phyloP scores from a whole-genome alignment of 2,797 vertebrate genomes.

The Botia almorhae region DNA sequence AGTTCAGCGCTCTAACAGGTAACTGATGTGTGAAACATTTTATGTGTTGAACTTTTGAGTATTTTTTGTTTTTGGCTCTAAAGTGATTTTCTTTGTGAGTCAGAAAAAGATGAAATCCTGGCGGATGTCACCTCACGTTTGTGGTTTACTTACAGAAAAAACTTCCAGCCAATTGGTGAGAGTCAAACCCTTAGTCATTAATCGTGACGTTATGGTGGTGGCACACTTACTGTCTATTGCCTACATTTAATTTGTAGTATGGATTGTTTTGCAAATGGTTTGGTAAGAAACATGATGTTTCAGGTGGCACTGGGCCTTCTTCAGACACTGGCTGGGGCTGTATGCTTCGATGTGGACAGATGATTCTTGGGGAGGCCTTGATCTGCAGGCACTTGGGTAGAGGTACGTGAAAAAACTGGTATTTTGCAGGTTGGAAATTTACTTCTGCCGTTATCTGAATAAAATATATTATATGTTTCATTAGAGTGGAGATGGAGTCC shows the following conservation, averaged over 20 bases:
- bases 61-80: constrained; percentile 34
- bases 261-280: constrained; percentile 7
- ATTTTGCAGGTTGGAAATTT: not conserved
- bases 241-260: not conserved
- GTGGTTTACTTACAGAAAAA: constrained; percentile 98
- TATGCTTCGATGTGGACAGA: constrained; percentile 98
- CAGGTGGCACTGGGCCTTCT: constrained; percentile 95
- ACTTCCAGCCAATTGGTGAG: constrained; percentile 94
- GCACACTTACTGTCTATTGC: not conserved
- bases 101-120: constrained; percentile 94
- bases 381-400: constrained; percentile 91
- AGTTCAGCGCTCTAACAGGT: constrained; percentile 94
- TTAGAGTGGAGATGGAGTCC: constrained; percentile 94
- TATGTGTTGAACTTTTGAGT: not conserved
- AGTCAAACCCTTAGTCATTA: not conserved
- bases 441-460: not conserved
- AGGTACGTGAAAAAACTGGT: constrained; percentile 76
- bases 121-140: constrained; percentile 92
- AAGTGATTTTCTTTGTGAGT: constrained; percentile 36
- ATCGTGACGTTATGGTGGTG: not conserved
- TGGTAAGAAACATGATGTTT: constrained; percentile 27
- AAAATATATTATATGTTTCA: constrained; percentile 10
- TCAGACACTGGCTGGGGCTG: constrained; percentile 98
- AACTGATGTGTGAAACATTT: constrained; percentile 30
- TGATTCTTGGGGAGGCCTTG: constrained; percentile 96